These are phyloP conservation scores for Nymphalis c-album DNA, from an alignment of 2,888 invertebrate genomes.

Conservation along the genomic window DNA sequence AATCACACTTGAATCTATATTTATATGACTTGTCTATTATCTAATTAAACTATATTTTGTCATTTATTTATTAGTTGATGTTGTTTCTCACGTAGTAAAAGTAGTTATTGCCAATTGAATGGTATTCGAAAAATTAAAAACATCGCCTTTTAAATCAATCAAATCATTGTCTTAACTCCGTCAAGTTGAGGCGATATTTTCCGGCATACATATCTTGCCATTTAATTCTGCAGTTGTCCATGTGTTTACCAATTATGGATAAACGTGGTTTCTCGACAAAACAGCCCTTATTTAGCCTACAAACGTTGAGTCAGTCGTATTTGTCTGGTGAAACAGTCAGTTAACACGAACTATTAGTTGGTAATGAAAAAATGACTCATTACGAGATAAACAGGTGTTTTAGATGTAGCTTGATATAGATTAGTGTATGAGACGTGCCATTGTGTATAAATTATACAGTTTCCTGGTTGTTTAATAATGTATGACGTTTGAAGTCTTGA, in stretches of 20 bases:
- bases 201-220: slow-evolving; percentile 73
- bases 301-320: slow-evolving; percentile 60
- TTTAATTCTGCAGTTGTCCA: slow-evolving; percentile 57
- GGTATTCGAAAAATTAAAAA: slow-evolving; percentile 28
- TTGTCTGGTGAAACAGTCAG: slow-evolving; percentile 56
- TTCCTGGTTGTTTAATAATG: slow-evolving; percentile 36
- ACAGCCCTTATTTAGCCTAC: slow-evolving; percentile 71
- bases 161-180: slow-evolving; percentile 45
- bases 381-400: slow-evolving; percentile 63
- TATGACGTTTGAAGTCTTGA: not conserved
- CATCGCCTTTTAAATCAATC: slow-evolving; percentile 45
- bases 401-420: slow-evolving; percentile 34
- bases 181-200: slow-evolving; percentile 53
- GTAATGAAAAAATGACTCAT: slow-evolving; percentile 64
- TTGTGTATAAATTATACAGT: slow-evolving; percentile 46
- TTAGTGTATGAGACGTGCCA: slow-evolving; percentile 47
- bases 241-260: slow-evolving; percentile 64
- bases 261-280: slow-evolving; percentile 64
- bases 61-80: no score
- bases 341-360: slow-evolving; percentile 56
- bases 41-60: no score
- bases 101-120: not conserved
- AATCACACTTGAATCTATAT: no score
- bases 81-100: no score
- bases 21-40: no score